Conservation (phyloP, 2,797 vertebrate genomes). For the Podarcis lilfordi region DNA sequence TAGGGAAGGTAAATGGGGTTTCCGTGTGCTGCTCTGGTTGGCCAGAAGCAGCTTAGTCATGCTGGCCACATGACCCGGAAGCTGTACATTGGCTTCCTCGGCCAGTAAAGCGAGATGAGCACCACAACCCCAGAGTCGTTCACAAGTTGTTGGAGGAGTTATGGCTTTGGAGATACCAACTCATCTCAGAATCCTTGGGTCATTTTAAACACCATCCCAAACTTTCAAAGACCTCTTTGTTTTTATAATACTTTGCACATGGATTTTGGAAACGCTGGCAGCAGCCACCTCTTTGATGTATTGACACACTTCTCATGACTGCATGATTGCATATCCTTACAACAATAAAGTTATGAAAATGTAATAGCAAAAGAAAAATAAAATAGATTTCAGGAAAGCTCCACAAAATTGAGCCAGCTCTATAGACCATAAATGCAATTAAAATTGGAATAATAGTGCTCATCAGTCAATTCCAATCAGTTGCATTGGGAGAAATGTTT, state of each 20-base stretch:
- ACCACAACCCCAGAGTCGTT: too few species aligned
- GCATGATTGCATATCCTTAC: not conserved
- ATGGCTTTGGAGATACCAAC: not conserved
- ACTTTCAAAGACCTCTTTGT: not conserved
- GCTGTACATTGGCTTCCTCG: too few species aligned
- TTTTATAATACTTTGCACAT: not conserved
- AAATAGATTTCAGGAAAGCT: not conserved
- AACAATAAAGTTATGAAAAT: not conserved
- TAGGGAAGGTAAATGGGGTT: too few species aligned
- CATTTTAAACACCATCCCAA: not conserved
- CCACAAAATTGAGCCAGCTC: not conserved
- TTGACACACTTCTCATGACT: not conserved
- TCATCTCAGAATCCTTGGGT: not conserved
- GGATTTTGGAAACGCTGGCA: not conserved
- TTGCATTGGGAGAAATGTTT: slow-evolving; percentile 18
- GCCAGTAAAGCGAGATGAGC: too few species aligned
- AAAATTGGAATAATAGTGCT: slow-evolving; percentile 5
- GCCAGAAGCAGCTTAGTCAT: too few species aligned
- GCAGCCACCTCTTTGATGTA: not conserved
- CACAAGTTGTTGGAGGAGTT: not conserved
- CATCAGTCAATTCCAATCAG: slow-evolving; percentile 23
- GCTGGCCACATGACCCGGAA: too few species aligned
- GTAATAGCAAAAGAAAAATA: not conserved
- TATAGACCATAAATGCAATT: slow-evolving; percentile 22
- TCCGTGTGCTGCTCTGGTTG: too few species aligned